Evolutionary conservation across 1,140 invertebrate species (phyloP).

Genomic region (Asobara japonica): DNA sequence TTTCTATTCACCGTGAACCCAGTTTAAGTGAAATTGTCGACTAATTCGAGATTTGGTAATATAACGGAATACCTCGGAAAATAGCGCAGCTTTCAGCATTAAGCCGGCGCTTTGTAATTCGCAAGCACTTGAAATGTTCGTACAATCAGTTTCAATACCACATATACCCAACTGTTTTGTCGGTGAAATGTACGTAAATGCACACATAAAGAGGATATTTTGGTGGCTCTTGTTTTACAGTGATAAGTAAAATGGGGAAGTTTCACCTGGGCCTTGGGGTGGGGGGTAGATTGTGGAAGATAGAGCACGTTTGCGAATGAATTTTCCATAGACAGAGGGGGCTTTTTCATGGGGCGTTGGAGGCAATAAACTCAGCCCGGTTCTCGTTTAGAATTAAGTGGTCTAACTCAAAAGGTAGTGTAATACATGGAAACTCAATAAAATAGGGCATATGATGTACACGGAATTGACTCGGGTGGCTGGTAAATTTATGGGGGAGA

Average conservation of each 20-base stretch:
- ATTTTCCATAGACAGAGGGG: not conserved
- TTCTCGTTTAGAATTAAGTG: not conserved
- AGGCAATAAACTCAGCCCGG: not conserved
- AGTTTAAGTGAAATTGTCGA: constrained; percentile 5
- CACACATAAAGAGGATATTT: not conserved
- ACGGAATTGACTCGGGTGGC: too few species aligned
- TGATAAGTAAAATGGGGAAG: not conserved
- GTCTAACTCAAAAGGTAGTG: not conserved
- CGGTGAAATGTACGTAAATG: not conserved
- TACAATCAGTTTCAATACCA: not conserved
- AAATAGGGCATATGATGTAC: too few species aligned
- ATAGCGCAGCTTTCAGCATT: not conserved
- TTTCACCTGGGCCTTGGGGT: not conserved
- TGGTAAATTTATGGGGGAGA: too few species aligned
- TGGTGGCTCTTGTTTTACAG: not conserved
- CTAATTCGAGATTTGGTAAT: constrained; percentile 4
- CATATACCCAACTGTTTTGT: not conserved
- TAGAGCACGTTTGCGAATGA: constrained; percentile 15
- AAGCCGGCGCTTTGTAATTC: not conserved
- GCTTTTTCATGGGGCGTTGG: not conserved
- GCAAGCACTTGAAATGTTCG: not conserved
- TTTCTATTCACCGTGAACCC: too few species aligned
- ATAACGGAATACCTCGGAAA: not conserved
- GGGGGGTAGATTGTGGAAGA: not conserved
- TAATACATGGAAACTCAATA: not conserved